phyloP scores from a whole-genome alignment of 2,113 vertebrate species.

The Phocoena phocoena region DNA sequence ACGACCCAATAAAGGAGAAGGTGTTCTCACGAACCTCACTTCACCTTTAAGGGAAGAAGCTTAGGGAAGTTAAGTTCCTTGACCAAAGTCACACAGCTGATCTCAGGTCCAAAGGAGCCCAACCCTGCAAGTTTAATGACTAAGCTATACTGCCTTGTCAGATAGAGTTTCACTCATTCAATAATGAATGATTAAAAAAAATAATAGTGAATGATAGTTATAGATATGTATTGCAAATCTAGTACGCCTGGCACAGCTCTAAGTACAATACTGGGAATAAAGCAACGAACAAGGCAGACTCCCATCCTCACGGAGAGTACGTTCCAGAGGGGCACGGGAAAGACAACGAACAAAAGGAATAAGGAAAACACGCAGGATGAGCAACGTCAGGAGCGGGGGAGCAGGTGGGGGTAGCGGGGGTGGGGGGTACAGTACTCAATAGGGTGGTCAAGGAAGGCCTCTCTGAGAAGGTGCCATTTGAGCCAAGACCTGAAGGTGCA shows the following conservation, averaged over 20 bases:
- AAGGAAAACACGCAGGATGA: fast-evolving
- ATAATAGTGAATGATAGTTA: neutral
- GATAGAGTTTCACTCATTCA: neutral
- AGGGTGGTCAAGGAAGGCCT: neutral
- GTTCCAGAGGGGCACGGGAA: neutral
- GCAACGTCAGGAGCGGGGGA: neutral
- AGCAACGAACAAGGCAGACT: neutral
- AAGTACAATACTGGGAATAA: neutral
- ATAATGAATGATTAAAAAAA: neutral
- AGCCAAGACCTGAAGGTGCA: neutral
- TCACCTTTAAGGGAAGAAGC: neutral
- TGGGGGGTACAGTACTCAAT: fast-evolving
- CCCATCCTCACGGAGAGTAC: fast-evolving
- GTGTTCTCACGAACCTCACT: neutral
- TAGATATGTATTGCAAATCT: too few species aligned
- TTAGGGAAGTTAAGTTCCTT: neutral
- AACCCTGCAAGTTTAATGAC: neutral
- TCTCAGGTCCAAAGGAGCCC: neutral
- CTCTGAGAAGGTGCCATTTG: neutral
- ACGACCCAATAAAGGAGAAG: neutral
- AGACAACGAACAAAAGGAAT: neutral
- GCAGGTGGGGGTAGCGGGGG: fast-evolving
- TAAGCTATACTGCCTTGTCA: neutral
- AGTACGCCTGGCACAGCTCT: neutral
- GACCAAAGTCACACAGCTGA: neutral